Percentiles rank a stretch among this genome's conserved stretches.
phyloP scores from a whole-genome alignment of 92 coral and sea anemone genomes.

The Desmophyllum pertusum region DNA sequence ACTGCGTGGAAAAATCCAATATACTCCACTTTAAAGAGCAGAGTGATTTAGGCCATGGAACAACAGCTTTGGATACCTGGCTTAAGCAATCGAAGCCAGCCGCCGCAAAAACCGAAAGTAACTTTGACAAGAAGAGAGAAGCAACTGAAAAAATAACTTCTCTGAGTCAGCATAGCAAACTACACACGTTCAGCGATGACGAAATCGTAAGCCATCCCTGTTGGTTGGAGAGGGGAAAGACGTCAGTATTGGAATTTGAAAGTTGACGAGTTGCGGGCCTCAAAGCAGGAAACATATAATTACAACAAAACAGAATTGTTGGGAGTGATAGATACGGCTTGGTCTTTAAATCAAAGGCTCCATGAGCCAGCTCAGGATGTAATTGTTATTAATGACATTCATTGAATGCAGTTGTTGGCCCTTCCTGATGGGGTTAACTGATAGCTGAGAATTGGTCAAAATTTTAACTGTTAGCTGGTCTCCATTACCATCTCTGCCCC shows the following conservation, averaged over 20 bases:
- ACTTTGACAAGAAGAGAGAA: background rate
- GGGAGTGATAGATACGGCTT: slow-evolving; percentile 27
- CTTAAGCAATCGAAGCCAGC: too few relatives aligned
- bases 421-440: too few relatives aligned
- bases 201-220: slow-evolving; percentile 10
- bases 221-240: slow-evolving; percentile 38
- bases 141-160: background rate
- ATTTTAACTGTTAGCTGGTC: too few relatives aligned
- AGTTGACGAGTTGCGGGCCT: background rate
- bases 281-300: slow-evolving; percentile 8
- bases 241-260: slow-evolving; percentile 28
- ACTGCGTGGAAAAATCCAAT: slow-evolving; percentile 4
- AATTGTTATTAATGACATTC: too few relatives aligned
- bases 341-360: slow-evolving; percentile 45
- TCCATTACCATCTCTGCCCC: too few relatives aligned
- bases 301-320: slow-evolving; percentile 21
- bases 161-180: background rate
- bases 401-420: too few relatives aligned
- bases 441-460: too few relatives aligned
- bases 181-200: slow-evolving; percentile 11
- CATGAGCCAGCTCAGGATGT: too few relatives aligned
- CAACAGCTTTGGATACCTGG: background rate
- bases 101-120: too few relatives aligned
- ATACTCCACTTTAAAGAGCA: background rate
- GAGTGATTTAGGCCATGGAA: background rate